phyloP scores from a whole-genome alignment of 2,113 vertebrate species.

The Sturnus vulgaris region DNA sequence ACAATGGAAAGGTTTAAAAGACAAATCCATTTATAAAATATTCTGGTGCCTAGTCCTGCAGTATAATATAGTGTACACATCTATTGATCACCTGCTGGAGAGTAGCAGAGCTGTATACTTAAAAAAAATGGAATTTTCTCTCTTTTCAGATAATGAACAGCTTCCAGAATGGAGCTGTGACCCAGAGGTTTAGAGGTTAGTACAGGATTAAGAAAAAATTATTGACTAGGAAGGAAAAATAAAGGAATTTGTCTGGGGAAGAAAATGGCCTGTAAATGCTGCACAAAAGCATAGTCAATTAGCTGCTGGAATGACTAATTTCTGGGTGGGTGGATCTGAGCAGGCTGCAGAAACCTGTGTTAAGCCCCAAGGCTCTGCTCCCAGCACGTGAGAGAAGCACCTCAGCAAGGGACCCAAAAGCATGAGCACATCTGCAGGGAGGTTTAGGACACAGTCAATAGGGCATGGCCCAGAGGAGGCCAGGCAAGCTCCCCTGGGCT shows the following conservation, averaged over 20 bases:
- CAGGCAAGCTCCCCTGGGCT: not conserved
- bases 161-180: not conserved
- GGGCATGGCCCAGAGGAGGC: not conserved
- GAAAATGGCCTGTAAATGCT: constrained; percentile 13
- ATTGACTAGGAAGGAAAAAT: not conserved
- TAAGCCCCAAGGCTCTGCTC: not conserved
- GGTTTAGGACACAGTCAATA: not conserved
- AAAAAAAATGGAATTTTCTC: not conserved
- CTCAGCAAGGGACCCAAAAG: not conserved
- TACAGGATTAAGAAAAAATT: not conserved
- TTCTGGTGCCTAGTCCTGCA: not conserved
- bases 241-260: not conserved
- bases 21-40: not conserved
- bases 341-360: not conserved
- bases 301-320: constrained; percentile 57
- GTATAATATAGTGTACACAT: not conserved
- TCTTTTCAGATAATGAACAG: not conserved
- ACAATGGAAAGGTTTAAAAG: not conserved
- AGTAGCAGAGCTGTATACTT: not conserved
- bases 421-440: rapidly evolving
- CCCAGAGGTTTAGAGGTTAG: not conserved
- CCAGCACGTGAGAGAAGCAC: not conserved
- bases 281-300: not conserved
- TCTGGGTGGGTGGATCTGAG: constrained; percentile 46
- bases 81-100: not conserved